Evolutionary conservation across 2,888 invertebrate species (phyloP), one percentile per base, ranked within the genome.

Genomic region (Julus scandinavius): DNA sequence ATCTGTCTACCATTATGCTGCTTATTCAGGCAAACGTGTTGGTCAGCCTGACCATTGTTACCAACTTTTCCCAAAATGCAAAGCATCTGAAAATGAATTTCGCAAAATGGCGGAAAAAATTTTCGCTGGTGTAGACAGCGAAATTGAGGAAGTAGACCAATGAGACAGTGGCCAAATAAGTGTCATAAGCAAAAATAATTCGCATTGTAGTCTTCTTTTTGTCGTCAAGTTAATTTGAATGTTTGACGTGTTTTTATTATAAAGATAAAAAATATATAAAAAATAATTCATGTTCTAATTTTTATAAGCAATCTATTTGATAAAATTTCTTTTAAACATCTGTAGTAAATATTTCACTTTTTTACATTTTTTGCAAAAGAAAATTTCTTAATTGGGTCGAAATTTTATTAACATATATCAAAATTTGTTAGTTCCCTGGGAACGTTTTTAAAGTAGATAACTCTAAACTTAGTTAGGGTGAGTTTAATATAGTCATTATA

Each of bases 51-150:
- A 87, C 2, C 17, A 58, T 9, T 88, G 88, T 40, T 85, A 80
- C 9, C 41, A 80, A 41, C 85, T 87, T 41, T 88, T 88, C 87
- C 88, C 88, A 38, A 88, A 88, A 87, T 88, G 88, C 87, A 88
- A 88, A 54, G 87, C 88, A 4, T 58, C 87, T n/a, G 88, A 87
- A 15, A 40, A 38, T 20, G 88, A 88, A 87, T 88, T 87, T 50
- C 80, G 85, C 41, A 88, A 88, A 87, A 40, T 88, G 87, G 88
- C 88, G 0, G 87, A 88, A 17, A 88, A 87, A 58, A 88, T 88
- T n/a, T 88, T 88, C 45, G 41, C 86, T 20, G 88, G 86, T n/a
- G 63, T 86, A 13, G 88, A 86, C 40, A 49, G 45, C 38, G 88
- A 80, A 15, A 85, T n/a, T 15, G 87, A 86, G n/a, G 88, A 88